Percentiles rank a stretch among this genome's conserved stretches.
Conservation (phyloP, 2,797 vertebrate genomes). For the Labeo calbasu region DNA sequence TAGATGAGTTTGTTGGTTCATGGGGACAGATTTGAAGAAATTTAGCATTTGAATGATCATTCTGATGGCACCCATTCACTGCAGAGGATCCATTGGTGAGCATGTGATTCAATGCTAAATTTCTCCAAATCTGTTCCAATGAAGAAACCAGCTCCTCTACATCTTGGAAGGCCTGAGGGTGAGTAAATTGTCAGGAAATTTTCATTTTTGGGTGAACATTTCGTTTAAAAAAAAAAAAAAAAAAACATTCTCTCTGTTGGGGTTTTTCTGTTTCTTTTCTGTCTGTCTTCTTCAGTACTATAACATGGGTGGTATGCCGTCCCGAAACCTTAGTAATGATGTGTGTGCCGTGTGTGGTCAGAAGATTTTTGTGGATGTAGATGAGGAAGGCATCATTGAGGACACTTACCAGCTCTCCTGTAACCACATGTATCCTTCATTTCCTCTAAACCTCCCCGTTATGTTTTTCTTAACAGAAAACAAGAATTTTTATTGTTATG, state of each 20-base stretch:
- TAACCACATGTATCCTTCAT: constrained; percentile 76
- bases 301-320: constrained; percentile 74
- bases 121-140: background rate
- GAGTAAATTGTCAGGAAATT: too few species aligned
- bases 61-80: background rate
- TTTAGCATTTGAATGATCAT: background rate
- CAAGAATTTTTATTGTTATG: background rate
- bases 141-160: too few species aligned
- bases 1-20: background rate
- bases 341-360: constrained; percentile 77
- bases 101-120: background rate
- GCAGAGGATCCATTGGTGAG: background rate
- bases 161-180: too few species aligned
- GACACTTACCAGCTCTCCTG: constrained; percentile 85
- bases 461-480: background rate
- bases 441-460: background rate
- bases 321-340: constrained; percentile 69
- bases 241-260: background rate
- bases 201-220: background rate
- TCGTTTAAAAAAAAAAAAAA: background rate
- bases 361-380: constrained; percentile 78
- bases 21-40: background rate
- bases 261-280: background rate
- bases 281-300: constrained; percentile 62
- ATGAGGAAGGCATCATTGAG: constrained; percentile 80